Evolutionary conservation across 2,888 invertebrate genomes (phyloP), one percentile per base, ranked within the genome.

Genomic region (Lithodes maja): DNA sequence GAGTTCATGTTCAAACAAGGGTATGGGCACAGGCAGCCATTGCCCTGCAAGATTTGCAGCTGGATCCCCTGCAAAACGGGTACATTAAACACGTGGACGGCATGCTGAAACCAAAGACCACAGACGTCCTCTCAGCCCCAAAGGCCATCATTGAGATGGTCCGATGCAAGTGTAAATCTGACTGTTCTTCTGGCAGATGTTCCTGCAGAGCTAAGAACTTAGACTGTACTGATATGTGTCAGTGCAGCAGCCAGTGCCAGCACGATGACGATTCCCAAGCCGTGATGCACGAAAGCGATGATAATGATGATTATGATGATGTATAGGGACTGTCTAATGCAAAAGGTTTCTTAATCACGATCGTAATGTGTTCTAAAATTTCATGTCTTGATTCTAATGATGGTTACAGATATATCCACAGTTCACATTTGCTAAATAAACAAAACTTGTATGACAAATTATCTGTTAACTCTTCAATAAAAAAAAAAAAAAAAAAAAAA

Each of bases 121-220:
- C 75, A 75, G 75, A 75, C 7, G 75, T 33, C 1, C 75, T 75
- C 33, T 17, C 75, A 75, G 75, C 9, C 71, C 83, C 71, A 52
- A 86, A 86, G 79, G 82, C 82, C 81, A 81, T 86, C 50, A 86
- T 3, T 84, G 53, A 86, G 81, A 83, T 86, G 86, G 2, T 85
- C 50, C 84, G 53, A 15, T 86, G 82, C 84, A 52, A 83, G 17
- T 86, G 86, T 83, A 86, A 75, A 75, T 9, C 69, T 68, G 69
- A 33, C 33, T 33, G 33, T 33, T 33, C 33, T 33, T 33, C 33
- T 33, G 33, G 15, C 15, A 79, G 79, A 79, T 79, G 79, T n/a
- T 79, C 75, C 17, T 75, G 75, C 9, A 75, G 75, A 75, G 7
- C 75, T n/a, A 75, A 75, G n/a, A 17, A 75, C 75, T 75, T 75